Evolutionary conservation across 2,888 invertebrate genomes (phyloP).

Genomic region (Cryptus viduatorius): DNA sequence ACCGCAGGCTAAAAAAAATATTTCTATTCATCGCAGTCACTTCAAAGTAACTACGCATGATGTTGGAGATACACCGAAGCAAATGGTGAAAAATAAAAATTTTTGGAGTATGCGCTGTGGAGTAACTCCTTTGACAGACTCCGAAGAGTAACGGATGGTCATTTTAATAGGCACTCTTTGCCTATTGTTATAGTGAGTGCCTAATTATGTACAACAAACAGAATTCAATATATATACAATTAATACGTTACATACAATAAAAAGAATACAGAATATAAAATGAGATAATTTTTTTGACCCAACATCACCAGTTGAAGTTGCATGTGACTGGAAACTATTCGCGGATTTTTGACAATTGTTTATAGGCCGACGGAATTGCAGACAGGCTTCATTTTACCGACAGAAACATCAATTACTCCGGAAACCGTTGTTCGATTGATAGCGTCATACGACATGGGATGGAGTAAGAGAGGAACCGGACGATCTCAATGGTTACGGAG

Average conservation of each 20-base stretch:
- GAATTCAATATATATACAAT: background rate
- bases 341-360: conserved; percentile 17
- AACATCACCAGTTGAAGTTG: conserved; percentile 19
- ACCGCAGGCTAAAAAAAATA: too few relatives aligned
- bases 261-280: conserved; percentile 13
- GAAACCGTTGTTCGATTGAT: conserved; percentile 37
- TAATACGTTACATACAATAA: conserved; percentile 10
- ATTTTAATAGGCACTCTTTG: too few relatives aligned
- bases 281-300: conserved; percentile 9
- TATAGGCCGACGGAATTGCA: conserved; percentile 31
- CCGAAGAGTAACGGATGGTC: too few relatives aligned
- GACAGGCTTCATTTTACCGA: conserved; percentile 9
- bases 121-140: too few relatives aligned
- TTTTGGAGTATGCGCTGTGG: too few relatives aligned
- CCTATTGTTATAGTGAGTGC: too few relatives aligned
- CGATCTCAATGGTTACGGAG: conserved; percentile 67
- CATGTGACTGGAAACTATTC: conserved; percentile 18
- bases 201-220: too few relatives aligned
- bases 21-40: too few relatives aligned
- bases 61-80: too few relatives aligned
- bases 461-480: conserved; percentile 43
- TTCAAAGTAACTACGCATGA: too few relatives aligned
- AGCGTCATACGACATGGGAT: conserved; percentile 52
- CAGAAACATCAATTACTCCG: conserved; percentile 22
- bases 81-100: too few relatives aligned